Conservation (phyloP, 2,888 invertebrate species). For the Pachydiplax longipennis region DNA sequence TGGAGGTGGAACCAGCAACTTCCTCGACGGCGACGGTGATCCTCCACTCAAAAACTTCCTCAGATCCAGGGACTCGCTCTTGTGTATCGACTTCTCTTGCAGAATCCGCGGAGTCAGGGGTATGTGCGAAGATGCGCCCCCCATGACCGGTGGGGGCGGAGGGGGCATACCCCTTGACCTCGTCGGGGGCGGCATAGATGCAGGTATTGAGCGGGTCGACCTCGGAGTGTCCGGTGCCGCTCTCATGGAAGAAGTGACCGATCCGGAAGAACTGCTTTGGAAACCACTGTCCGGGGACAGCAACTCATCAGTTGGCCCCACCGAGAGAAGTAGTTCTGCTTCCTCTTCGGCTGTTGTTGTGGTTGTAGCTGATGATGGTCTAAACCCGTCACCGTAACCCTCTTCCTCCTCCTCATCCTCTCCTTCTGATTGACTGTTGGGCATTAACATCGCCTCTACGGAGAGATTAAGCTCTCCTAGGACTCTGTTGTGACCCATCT, state of each 20-base stretch:
- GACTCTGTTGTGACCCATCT: slow-evolving; percentile 81
- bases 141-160: background rate
- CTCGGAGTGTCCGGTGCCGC: slow-evolving; percentile 10
- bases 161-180: slow-evolving; percentile 41
- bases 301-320: slow-evolving; percentile 75
- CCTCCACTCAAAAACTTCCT: background rate
- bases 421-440: slow-evolving; percentile 59
- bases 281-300: slow-evolving; percentile 83
- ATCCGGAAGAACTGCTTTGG: slow-evolving; percentile 59
- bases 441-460: slow-evolving; percentile 91
- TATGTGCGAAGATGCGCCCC: slow-evolving; percentile 48
- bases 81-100: slow-evolving; percentile 66
- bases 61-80: background rate
- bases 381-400: background rate
- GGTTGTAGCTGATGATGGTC: slow-evolving; percentile 53
- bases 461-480: slow-evolving; percentile 86
- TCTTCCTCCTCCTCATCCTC: slow-evolving; percentile 47
- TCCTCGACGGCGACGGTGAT: background rate
- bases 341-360: slow-evolving; percentile 71
- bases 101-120: slow-evolving; percentile 60
- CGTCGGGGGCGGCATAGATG: background rate
- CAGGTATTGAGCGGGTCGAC: background rate
- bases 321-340: slow-evolving; percentile 69
- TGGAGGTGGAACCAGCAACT: background rate
- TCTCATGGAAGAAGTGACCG: slow-evolving; percentile 23